These are phyloP conservation scores for Altica lythri DNA, from an alignment of 2,888 invertebrate species.

Conservation along the genomic window DNA sequence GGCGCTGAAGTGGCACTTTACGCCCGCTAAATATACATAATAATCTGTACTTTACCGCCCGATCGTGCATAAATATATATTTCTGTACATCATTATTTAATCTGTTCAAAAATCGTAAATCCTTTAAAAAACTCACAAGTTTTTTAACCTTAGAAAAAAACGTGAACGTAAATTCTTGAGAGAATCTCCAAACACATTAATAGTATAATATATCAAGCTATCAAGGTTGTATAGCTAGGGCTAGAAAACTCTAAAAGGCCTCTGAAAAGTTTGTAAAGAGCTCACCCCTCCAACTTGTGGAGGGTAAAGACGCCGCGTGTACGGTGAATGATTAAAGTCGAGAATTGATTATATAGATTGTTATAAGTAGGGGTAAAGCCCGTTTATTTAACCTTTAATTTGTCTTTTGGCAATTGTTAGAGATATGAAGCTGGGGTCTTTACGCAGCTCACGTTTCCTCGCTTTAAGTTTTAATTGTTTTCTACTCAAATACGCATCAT, in stretches of 20 bases:
- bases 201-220: slow-evolving; percentile 23
- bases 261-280: slow-evolving; percentile 23
- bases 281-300: slow-evolving; percentile 23
- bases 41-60: too few species aligned
- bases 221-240: slow-evolving; percentile 23
- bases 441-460: background rate
- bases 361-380: slow-evolving; percentile 27
- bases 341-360: slow-evolving; percentile 32
- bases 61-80: too few species aligned
- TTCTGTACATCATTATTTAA: too few species aligned
- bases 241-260: slow-evolving; percentile 20
- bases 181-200: slow-evolving; percentile 18
- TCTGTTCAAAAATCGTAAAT: too few species aligned
- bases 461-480: slow-evolving; percentile 11
- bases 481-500: background rate
- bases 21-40: too few species aligned
- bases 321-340: slow-evolving; percentile 28
- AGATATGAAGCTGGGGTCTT: slow-evolving; percentile 17
- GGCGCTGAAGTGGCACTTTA: too few species aligned
- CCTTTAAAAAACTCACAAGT: too few species aligned
- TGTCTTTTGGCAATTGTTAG: slow-evolving; percentile 27
- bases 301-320: slow-evolving; percentile 18
- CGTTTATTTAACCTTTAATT: slow-evolving; percentile 34
- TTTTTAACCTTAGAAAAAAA: too few species aligned
- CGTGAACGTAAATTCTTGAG: slow-evolving; percentile 10